Percentiles rank a stretch among this genome's conserved stretches.
phyloP scores from a whole-genome alignment of 2,113 vertebrate species.

The Falcunculus frontatus region DNA sequence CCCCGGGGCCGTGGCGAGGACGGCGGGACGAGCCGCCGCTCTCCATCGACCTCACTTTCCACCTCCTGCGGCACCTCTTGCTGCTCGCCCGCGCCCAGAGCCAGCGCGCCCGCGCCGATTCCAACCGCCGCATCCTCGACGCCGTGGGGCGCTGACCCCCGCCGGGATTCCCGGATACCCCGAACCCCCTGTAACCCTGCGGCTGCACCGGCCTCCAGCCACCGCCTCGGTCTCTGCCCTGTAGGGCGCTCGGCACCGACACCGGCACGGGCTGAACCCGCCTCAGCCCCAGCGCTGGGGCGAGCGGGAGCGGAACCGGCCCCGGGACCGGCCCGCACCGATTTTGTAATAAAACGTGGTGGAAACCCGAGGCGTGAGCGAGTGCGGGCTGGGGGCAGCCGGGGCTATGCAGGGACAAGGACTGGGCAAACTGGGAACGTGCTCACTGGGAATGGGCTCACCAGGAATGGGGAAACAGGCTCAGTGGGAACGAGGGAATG shows the following conservation, averaged over 20 bases:
- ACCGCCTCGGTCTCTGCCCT: not conserved
- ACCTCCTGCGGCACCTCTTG: slow-evolving; percentile 90
- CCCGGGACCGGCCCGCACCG: not conserved
- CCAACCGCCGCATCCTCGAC: slow-evolving; percentile 87
- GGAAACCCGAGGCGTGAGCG: not conserved
- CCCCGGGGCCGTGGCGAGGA: not conserved
- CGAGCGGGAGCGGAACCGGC: not conserved
- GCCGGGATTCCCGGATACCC: not conserved
- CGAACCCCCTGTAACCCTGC: too few species aligned
- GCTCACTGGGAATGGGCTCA: not conserved
- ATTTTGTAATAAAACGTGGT: slow-evolving; percentile 70
- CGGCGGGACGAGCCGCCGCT: slow-evolving; percentile 84
- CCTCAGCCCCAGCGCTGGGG: slow-evolving; percentile 17
- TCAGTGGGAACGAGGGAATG: not conserved
- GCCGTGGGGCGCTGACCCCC: slow-evolving; percentile 84
- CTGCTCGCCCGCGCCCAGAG: slow-evolving; percentile 85
- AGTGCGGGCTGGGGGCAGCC: not conserved
- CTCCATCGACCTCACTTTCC: slow-evolving; percentile 93
- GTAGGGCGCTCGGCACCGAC: not conserved
- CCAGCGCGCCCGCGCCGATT: slow-evolving; percentile 82
- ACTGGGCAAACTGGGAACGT: not conserved
- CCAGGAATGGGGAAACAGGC: too few species aligned
- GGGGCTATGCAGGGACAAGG: not conserved
- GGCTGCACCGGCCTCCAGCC: not conserved
- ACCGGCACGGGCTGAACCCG: slow-evolving; percentile 62